Evolutionary conservation across 2,797 vertebrate species (phyloP), one percentile per base, ranked within the genome.

Genomic region (Chlorospingus flavigularis): DNA sequence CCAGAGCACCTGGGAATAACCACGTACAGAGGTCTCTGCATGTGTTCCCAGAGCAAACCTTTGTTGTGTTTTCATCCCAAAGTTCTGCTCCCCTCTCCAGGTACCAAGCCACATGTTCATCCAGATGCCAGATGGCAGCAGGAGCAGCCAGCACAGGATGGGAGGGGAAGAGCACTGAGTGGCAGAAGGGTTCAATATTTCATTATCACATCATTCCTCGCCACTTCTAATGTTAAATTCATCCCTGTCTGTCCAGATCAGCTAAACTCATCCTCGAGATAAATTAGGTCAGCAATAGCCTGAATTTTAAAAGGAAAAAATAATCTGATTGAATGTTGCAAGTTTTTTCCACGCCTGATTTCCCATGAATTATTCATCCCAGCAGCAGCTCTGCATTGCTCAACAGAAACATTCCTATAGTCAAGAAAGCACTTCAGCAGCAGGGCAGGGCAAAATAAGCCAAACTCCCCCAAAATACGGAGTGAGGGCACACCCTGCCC

Each of bases 341-440:
- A 81, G 51, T 37, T 94, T 72, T 79, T 83, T 93, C 78, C 57
- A 8, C 5, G 15, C 51, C 33, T 77, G 81, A 89, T 95, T 85
- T 86, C 19, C 12, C 0, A 4, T 80, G 78, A 93, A 88, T 95
- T 92, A 91, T 91, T 95, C 75, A 93, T 74, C 68, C 28, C 66
- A 80, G 57, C 50, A 86, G 67, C 60, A 80, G 65, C 35, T 58
- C 77, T 51, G 16, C 43, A 9, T 87, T 63, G 88, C 88, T 91
- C 75, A 89, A 94, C 19, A 88, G 65, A 73, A 92, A 66, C 88
- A 79, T 76, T 89, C 68, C 70, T 88, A 4, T 3, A 21, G 57
- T 48, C 35, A 54, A 35, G 50, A 77, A 91, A 86, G 42, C 35
- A 60, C 30, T 88, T 71, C 35, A 60, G 26, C 70, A 91, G 71